These are phyloP conservation scores for Sturmia bella DNA, from an alignment of 2,888 invertebrate genomes.

Conservation along the genomic window DNA sequence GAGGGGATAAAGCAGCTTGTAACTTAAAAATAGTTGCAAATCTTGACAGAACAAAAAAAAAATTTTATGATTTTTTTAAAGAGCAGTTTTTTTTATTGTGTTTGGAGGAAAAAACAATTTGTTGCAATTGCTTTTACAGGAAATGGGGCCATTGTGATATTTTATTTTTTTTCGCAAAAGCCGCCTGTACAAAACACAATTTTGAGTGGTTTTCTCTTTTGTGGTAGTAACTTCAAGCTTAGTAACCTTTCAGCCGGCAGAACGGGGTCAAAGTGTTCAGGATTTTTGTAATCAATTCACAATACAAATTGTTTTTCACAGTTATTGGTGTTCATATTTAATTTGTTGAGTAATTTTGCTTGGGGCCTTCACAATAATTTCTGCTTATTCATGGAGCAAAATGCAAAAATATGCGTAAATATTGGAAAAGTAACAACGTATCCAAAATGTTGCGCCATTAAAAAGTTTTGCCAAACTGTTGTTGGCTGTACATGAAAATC, in stretches of 20 bases:
- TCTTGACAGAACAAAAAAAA: no score
- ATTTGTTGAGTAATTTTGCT: slow-evolving; percentile 7
- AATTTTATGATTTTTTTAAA: no score
- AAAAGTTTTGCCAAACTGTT: no score
- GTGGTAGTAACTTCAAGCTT: slow-evolving; percentile 31
- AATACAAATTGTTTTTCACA: slow-evolving; percentile 37
- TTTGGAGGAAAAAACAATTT: slow-evolving; percentile 2
- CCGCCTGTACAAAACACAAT: neutral
- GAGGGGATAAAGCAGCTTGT: neutral
- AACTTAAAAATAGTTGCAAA: slow-evolving; percentile 14
- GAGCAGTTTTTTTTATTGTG: no score
- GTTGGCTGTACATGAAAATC: no score
- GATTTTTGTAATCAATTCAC: neutral
- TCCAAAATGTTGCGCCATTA: no score
- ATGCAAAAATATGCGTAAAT: slow-evolving; percentile 3
- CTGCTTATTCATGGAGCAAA: neutral
- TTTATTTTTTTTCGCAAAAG: slow-evolving; percentile 7
- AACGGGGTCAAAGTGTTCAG: neutral
- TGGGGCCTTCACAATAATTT: neutral
- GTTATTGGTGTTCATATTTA: neutral
- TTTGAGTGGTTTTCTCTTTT: slow-evolving; percentile 26
- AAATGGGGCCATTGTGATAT: slow-evolving; percentile 22
- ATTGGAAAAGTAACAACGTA: neutral
- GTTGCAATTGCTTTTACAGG: slow-evolving; percentile 42
- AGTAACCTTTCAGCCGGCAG: neutral